phyloP scores from a whole-genome alignment of 30 jellyfish, hydroid and myxozoan species.

The Aurelia aurita region DNA sequence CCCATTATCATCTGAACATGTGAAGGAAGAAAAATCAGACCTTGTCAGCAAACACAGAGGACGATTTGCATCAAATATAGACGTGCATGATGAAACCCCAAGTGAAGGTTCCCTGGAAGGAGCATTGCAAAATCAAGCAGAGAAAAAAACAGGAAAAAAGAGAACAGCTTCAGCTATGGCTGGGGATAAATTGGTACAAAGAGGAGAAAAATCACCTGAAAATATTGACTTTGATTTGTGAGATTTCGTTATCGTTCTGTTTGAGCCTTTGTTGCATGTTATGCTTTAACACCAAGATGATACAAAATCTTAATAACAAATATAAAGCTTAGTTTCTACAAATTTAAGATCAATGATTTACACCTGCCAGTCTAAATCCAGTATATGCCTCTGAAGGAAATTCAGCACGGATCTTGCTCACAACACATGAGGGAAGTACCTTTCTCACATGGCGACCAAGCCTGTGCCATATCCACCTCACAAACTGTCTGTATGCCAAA shows the following conservation, averaged over 20 bases:
- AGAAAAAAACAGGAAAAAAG: background rate
- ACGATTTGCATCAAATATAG: background rate
- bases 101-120: background rate
- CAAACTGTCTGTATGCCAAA: slow-evolving; percentile 17
- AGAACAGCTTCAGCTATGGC: background rate
- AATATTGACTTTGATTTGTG: no score
- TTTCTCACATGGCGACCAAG: slow-evolving; percentile 13
- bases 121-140: background rate
- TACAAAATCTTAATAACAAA: no score
- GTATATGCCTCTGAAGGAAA: slow-evolving; percentile 26
- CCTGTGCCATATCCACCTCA: slow-evolving; percentile 18
- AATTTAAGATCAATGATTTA: background rate
- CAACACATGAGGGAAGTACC: slow-evolving; percentile 31
- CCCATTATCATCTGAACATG: slow-evolving; percentile 10
- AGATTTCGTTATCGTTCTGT: no score
- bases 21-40: background rate
- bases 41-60: slow-evolving; percentile 2
- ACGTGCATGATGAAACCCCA: background rate
- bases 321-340: background rate
- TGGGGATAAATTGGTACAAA: no score
- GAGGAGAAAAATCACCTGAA: no score
- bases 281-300: no score
- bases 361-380: slow-evolving; percentile 6
- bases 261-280: no score
- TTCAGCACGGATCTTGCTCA: slow-evolving; percentile 2